Evolutionary conservation across 1,140 invertebrate genomes (phyloP).

Genomic region (Brachionus plicatilis): DNA sequence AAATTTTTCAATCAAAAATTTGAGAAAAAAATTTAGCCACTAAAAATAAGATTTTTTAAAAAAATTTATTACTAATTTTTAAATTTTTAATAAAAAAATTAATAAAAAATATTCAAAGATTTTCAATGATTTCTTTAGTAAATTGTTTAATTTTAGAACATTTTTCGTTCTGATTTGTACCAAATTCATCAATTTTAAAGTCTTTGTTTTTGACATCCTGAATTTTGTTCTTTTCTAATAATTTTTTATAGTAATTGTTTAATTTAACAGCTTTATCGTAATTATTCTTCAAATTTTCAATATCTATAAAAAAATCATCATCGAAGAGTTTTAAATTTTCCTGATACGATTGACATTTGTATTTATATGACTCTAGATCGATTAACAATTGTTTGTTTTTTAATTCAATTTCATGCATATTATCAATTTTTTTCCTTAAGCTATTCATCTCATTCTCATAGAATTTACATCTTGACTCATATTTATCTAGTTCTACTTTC

Average conservation of each 20-base stretch:
- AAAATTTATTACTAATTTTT: no score
- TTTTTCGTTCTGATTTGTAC: not conserved
- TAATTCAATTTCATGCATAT: not conserved
- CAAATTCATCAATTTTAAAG: not conserved
- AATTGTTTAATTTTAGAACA: not conserved
- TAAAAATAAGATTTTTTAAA: no score
- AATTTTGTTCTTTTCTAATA: not conserved
- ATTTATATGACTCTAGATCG: not conserved
- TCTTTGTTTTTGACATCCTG: not conserved
- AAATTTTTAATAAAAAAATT: no score
- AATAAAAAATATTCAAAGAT: not conserved
- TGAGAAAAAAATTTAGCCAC: no score
- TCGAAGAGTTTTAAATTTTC: not conserved
- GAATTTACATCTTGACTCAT: not conserved
- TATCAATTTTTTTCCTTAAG: conserved; percentile 10
- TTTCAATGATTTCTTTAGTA: not conserved
- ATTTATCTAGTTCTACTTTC: conserved; percentile 4
- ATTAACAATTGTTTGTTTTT: not conserved
- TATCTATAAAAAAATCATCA: conserved; percentile 18
- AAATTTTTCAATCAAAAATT: no score
- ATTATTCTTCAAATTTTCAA: conserved; percentile 21
- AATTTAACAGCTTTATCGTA: not conserved
- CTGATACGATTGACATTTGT: conserved; percentile 1
- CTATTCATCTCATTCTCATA: not conserved
- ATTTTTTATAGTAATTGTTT: not conserved